Evolutionary conservation across 1,140 invertebrate genomes (phyloP).

Genomic region (Meloidogyne exigua): DNA sequence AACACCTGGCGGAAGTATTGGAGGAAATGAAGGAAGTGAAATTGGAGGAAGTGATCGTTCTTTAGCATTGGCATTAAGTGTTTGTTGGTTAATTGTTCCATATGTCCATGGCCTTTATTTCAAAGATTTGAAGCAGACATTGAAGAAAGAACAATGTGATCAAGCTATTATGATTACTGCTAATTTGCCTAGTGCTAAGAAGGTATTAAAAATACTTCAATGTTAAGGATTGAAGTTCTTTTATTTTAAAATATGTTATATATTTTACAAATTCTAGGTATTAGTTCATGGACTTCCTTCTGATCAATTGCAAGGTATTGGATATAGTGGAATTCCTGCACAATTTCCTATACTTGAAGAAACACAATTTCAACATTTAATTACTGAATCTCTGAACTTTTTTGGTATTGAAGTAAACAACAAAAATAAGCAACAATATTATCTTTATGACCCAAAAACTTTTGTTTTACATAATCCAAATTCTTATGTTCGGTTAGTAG

Average conservation of each 20-base stretch:
- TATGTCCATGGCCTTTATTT: conserved; percentile 98
- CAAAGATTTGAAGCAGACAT: conserved; percentile 96
- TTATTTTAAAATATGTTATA: too few relatives aligned
- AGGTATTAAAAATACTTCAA: conserved; percentile 75
- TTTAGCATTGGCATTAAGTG: conserved; percentile 86
- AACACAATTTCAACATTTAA: conserved; percentile 91
- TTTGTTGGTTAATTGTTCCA: conserved; percentile 89
- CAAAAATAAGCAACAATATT: conserved; percentile 73
- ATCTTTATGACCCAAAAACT: conserved; percentile 94
- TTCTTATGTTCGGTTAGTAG: conserved; percentile 45
- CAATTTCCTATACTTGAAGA: conserved; percentile 98
- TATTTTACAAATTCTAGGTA: conserved; percentile 56
- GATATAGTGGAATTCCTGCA: conserved; percentile 84
- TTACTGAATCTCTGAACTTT: conserved; percentile 92
- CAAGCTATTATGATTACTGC: conserved; percentile 91
- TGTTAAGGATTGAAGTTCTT: not conserved
- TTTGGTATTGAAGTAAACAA: conserved; percentile 85
- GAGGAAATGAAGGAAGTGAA: conserved; percentile 61
- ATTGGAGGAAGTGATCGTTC: conserved; percentile 83
- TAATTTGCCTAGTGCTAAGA: conserved; percentile 97
- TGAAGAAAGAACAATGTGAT: conserved; percentile 97
- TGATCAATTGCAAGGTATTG: conserved; percentile 67
- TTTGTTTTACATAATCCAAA: conserved; percentile 72
- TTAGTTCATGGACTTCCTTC: conserved; percentile 87
- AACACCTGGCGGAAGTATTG: conserved; percentile 73